A percentile compares a stretch with the other conserved stretches of the same genome.
These are phyloP conservation scores for Crocallis elinguaria DNA, from an alignment of 2,888 invertebrate species.

Conservation along the genomic window DNA sequence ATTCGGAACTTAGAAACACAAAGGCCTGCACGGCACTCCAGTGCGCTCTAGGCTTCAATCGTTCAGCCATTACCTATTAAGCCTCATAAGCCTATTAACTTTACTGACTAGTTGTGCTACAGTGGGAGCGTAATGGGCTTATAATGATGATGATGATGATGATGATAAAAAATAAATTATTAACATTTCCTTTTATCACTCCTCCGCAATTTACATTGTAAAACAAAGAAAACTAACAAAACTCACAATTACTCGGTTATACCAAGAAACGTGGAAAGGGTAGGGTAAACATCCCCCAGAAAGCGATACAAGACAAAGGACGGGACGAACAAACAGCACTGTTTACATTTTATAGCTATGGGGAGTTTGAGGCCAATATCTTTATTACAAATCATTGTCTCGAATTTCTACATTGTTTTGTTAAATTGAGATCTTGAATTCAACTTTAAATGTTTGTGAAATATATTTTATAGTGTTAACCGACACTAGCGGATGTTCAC, in stretches of 20 bases:
- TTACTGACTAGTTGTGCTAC: no score
- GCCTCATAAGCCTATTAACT: no score
- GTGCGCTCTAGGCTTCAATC: no score
- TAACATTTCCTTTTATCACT: not conserved
- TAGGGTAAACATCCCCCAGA: constrained; percentile 34
- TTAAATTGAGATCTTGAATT: not conserved
- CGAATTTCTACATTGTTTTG: constrained; percentile 14
- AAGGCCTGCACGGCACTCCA: no score
- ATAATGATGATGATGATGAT: no score
- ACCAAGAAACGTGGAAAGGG: constrained; percentile 21
- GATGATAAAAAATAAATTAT: no score
- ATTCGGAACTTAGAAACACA: no score
- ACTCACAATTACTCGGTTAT: constrained; percentile 20
- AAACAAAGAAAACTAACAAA: not conserved
- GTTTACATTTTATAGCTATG: constrained; percentile 26
- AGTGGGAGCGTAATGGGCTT: no score
- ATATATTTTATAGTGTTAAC: no score
- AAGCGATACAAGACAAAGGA: constrained; percentile 37
- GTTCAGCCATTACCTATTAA: no score
- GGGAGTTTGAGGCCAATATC: constrained; percentile 27
- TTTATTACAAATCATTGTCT: constrained; percentile 30
- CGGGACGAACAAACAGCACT: constrained; percentile 36
- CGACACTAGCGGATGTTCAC: no score
- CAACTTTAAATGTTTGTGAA: no score
- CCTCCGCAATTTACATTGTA: not conserved